Percentiles rank a stretch among this genome's conserved stretches.
These are phyloP conservation scores for Gymnobelideus leadbeateri DNA, from an alignment of 2,113 vertebrate species.

Conservation along the genomic window DNA sequence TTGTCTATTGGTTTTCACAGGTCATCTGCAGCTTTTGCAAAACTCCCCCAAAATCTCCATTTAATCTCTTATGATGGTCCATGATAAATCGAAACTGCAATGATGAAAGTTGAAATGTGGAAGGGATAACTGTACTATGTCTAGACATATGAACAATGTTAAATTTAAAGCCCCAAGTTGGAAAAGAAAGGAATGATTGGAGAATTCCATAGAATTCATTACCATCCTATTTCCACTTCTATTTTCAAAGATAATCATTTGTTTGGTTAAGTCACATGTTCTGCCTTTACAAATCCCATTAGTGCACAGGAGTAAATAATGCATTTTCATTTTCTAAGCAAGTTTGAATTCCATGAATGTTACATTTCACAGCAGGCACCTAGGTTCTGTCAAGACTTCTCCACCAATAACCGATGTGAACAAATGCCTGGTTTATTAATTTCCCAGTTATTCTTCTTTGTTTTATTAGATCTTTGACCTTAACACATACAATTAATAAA, in stretches of 20 bases:
- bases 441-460: background rate
- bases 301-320: rapidly evolving
- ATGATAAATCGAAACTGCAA: too few species aligned
- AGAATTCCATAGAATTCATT: rapidly evolving
- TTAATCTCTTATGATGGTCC: too few species aligned
- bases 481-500: background rate
- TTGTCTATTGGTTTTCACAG: too few species aligned
- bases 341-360: rapidly evolving
- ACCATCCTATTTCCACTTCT: background rate
- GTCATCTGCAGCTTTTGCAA: too few species aligned
- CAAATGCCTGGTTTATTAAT: background rate
- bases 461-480: background rate
- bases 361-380: background rate
- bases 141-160: background rate
- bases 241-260: rapidly evolving
- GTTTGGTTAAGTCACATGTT: background rate
- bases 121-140: background rate
- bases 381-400: background rate
- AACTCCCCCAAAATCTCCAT: too few species aligned
- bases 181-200: background rate
- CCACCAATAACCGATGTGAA: background rate
- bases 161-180: background rate
- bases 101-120: too few species aligned
- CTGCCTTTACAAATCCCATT: rapidly evolving
- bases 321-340: background rate